Conservation (phyloP, 2,888 invertebrate species). For the Tridacna gigas region DNA sequence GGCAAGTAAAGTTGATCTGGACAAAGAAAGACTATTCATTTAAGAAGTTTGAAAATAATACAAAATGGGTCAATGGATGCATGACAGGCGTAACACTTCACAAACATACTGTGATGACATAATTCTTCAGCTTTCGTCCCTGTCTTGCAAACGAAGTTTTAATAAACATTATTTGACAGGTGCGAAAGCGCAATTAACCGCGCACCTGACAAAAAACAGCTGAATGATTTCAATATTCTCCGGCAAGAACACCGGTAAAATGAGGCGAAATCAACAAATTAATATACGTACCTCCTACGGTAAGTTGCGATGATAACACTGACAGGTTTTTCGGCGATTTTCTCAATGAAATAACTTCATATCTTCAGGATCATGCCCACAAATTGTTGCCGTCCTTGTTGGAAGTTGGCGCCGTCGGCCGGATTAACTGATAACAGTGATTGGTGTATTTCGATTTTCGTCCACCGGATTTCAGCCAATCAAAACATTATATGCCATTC, state of each 20-base stretch:
- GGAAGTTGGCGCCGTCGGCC: slow-evolving; percentile 71
- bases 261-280: not conserved
- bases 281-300: not conserved
- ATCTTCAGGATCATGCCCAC: not conserved
- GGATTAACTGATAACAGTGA: slow-evolving; percentile 43
- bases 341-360: not conserved
- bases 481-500: slow-evolving; percentile 62
- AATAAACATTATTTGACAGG: not conserved
- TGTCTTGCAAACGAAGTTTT: too few relatives aligned
- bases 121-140: too few relatives aligned
- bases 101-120: too few relatives aligned
- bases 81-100: too few relatives aligned
- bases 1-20: too few relatives aligned
- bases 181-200: slow-evolving; percentile 52
- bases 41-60: too few relatives aligned
- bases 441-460: slow-evolving; percentile 55
- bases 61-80: too few relatives aligned
- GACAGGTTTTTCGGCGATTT: not conserved
- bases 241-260: not conserved
- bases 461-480: slow-evolving; percentile 64
- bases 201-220: slow-evolving; percentile 60
- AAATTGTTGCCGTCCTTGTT: slow-evolving; percentile 25
- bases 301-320: not conserved
- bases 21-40: too few relatives aligned
- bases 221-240: slow-evolving; percentile 26